phyloP scores from a whole-genome alignment of 1,140 invertebrate genomes.

The Hetaerina americana region DNA sequence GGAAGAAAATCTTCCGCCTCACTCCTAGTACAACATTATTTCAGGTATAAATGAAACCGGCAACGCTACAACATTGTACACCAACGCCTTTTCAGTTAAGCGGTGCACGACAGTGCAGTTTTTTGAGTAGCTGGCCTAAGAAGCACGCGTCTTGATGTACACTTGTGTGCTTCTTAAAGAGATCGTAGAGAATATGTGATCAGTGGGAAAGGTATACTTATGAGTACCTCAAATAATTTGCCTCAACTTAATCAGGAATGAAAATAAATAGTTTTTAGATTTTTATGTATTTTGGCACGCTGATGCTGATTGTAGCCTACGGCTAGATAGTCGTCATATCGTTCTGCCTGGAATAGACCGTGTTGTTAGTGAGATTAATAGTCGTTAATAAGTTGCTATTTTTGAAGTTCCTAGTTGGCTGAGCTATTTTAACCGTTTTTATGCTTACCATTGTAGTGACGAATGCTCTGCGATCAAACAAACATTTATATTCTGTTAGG shows the following conservation, averaged over 20 bases:
- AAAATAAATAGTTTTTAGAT: background rate
- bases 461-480: background rate
- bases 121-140: background rate
- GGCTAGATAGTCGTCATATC: background rate
- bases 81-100: background rate
- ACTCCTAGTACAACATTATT: background rate
- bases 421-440: background rate
- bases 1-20: background rate
- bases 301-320: background rate
- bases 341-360: background rate
- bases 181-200: background rate
- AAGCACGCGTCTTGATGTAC: background rate
- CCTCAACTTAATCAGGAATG: background rate
- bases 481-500: background rate
- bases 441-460: background rate
- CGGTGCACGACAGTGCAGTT: background rate
- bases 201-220: background rate
- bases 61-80: background rate
- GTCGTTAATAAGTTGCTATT: background rate
- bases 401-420: background rate
- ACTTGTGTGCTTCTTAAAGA: background rate
- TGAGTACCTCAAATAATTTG: background rate
- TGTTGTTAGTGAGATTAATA: background rate
- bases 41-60: background rate
- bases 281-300: background rate